phyloP scores from a whole-genome alignment of 2,888 invertebrate species.

The Oscheius sp. region DNA sequence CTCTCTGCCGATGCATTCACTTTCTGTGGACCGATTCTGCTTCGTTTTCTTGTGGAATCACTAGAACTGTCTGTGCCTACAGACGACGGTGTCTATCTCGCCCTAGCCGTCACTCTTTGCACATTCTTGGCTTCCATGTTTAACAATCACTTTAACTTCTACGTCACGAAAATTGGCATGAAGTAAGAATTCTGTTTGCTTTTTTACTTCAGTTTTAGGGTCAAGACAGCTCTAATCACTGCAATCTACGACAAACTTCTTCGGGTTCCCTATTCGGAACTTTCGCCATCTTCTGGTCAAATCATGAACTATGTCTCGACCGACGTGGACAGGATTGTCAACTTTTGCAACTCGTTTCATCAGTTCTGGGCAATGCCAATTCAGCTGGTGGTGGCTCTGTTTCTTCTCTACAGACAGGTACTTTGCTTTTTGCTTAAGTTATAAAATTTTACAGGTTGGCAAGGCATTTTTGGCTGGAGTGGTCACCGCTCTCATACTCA shows the following conservation, averaged over 20 bases:
- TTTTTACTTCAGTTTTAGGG: constrained; percentile 76
- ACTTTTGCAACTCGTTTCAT: constrained; percentile 95
- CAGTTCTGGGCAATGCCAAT: constrained; percentile 95
- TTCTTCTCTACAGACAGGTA: constrained; percentile 81
- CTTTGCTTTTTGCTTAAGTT: not conserved
- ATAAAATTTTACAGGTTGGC: constrained; percentile 82
- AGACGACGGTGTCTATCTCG: constrained; percentile 73
- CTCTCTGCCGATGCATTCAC: constrained; percentile 85
- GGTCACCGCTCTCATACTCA: constrained; percentile 85
- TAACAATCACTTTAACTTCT: constrained; percentile 89
- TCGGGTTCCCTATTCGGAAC: constrained; percentile 51
- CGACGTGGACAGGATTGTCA: constrained; percentile 92
- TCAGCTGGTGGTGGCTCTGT: constrained; percentile 86
- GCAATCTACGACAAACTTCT: constrained; percentile 81
- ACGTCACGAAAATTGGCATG: constrained; percentile 79
- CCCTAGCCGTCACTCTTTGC: constrained; percentile 80
- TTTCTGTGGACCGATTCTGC: constrained; percentile 89
- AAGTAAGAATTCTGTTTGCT: constrained; percentile 13
- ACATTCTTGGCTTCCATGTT: constrained; percentile 83
- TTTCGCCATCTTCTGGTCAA: constrained; percentile 80
- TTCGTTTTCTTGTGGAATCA: constrained; percentile 85
- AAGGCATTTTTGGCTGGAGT: constrained; percentile 91
- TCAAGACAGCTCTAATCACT: constrained; percentile 86
- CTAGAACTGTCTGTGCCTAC: constrained; percentile 83
- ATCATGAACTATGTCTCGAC: constrained; percentile 96